Base-by-base conservation (phyloP, 2,113 vertebrate species). In the Nothocercus julius region DNA sequence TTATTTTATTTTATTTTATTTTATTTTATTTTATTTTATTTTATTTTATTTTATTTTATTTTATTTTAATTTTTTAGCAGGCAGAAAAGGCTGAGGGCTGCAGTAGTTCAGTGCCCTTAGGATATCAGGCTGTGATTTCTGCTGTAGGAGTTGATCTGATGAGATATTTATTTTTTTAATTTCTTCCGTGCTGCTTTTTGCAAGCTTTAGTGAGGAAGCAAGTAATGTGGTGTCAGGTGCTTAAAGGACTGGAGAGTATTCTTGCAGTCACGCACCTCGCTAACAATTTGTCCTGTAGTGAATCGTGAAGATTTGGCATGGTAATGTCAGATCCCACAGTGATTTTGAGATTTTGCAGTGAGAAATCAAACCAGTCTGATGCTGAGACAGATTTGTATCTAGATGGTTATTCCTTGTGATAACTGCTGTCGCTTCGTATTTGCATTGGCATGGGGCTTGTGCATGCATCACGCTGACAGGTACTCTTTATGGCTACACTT, bases 391-490 rank as follows among this genome's bases (percentile, higher is more conserved):
- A 75, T 84, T 58, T 94, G 90, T 42, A 44, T 88, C 88, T 69
- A 2, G 74, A 95, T 90, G 92, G 90, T 94, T 94, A 93, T 93
- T 94, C 81, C 80, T 51, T 74, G 82, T 89, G 93, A 69, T 88
- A 84, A 92, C 83, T 58, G 88, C 87, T 82, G 34, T 59, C 91
- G 89, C 76, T 92, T 89, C 56, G 69, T 25, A 18, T 94, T 79
- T 95, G 92, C 96, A 88, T 84, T 15, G 40, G 79, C 40, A 2
- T 7, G 0, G 1, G 40, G 76, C 83, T 83, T 56, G 36, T 27
- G 62, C 66, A 79, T 96, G 88, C 90, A 96, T 95, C 92, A 95
- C 80, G 45, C 85, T 96, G 96, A 92, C 94, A 95, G 82, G 47
- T 28, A 85, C 76, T 96, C 91, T 85, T 95, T 92, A 45, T 5